A percentile compares a stretch with the other conserved stretches of the same genome.
Evolutionary conservation across 2,888 invertebrate genomes (phyloP).

Genomic region (Mesopsocus fuscifrons): DNA sequence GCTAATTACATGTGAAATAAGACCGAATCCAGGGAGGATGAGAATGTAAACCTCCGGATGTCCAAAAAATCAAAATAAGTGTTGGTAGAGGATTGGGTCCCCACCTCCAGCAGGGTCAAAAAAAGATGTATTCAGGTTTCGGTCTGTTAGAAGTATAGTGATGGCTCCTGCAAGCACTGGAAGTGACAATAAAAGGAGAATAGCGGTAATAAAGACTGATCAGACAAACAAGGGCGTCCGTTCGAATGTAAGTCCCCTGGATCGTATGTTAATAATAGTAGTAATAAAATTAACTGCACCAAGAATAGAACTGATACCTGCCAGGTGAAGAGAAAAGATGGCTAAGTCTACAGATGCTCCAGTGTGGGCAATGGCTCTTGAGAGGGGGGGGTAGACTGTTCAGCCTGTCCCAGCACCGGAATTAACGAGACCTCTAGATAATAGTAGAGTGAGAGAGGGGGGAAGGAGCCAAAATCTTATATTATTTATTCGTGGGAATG

Average conservation of each 20-base stretch:
- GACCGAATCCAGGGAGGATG: slow-evolving; percentile 65
- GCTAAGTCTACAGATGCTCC: slow-evolving; percentile 52
- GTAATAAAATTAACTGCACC: slow-evolving; percentile 64
- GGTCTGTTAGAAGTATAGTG: slow-evolving; percentile 59
- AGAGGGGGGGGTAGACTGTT: slow-evolving; percentile 55
- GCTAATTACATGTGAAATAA: slow-evolving; percentile 59
- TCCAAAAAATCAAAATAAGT: slow-evolving; percentile 76
- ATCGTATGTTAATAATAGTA: slow-evolving; percentile 52
- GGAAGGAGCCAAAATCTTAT: slow-evolving; percentile 67
- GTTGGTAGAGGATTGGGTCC: slow-evolving; percentile 63
- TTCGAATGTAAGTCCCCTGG: slow-evolving; percentile 36
- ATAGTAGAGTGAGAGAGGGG: slow-evolving; percentile 42
- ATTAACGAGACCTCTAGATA: slow-evolving; percentile 42
- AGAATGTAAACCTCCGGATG: slow-evolving; percentile 77
- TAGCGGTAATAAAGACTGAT: slow-evolving; percentile 44
- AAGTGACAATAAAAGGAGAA: slow-evolving; percentile 29
- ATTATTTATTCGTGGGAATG: slow-evolving; percentile 68
- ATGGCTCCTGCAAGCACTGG: slow-evolving; percentile 64
- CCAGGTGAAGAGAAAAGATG: slow-evolving; percentile 58
- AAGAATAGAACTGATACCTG: slow-evolving; percentile 52
- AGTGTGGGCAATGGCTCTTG: slow-evolving; percentile 29
- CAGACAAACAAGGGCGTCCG: slow-evolving; percentile 54
- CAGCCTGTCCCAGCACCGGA: slow-evolving; percentile 58
- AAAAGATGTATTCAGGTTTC: slow-evolving; percentile 62
- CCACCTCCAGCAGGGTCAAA: slow-evolving; percentile 66